Evolutionary conservation across 2,797 vertebrate genomes (phyloP), one percentile per base, ranked within the genome.

Genomic region (Falco naumanni): DNA sequence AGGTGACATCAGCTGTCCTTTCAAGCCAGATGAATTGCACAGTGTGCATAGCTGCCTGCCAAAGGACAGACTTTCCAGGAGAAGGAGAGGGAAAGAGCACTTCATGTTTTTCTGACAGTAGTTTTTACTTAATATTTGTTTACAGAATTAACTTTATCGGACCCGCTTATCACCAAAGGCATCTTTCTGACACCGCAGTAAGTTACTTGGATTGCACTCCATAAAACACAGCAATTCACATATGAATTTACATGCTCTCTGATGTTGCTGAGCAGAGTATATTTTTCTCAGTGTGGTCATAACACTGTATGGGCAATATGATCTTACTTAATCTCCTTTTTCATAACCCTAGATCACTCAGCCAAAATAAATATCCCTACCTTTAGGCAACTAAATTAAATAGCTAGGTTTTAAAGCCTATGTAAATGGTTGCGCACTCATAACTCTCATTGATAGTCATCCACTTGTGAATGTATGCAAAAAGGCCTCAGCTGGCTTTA

Each of bases 1-100:
- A 81, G 89, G 87, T 86, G 93, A 93, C 82, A 91, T 93, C 96
- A 92, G 96, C 91, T 97, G 89, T 94, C 92, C 86, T 95, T 89
- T 83, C 96, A 92, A 92, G 70, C 65, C 71, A 95, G 93, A 97
- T 94, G 95, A 96, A 96, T 88, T 81, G 61, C 81, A 79, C 56
- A 47, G 66, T 77, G 74, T 45, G 64, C 75, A 47, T 12, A 93
- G 89, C 84, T 90, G 91, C 28, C 64, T 72, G 87, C 92, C 82
- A 91, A 86, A 93, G 95, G 70, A 89, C 61, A 95, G 87, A 24
- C n/a, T 91, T 80, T 80, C 34, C 77, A 70, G 37, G 65, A 92
- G 80, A 85, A 87, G 53, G 18, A 92, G 75, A 90, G 22, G 43
- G 59, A 4, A 90, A 90, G 93, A 85, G 13, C 24, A 39, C 41